Percentiles rank a stretch among this genome's conserved stretches.
These are phyloP conservation scores for Silvanus unidentatus DNA, from an alignment of 2,888 invertebrate genomes.

Conservation along the genomic window DNA sequence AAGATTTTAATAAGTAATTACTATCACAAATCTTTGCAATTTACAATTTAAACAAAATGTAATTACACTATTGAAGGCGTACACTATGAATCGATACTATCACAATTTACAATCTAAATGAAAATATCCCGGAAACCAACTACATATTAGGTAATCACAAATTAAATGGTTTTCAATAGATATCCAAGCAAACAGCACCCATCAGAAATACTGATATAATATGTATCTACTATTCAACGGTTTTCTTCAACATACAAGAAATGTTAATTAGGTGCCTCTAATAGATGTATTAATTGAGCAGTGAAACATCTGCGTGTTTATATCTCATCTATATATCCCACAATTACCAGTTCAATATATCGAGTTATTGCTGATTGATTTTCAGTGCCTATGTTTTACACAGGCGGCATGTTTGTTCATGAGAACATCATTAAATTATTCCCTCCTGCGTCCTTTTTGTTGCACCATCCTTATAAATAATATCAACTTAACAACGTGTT, in stretches of 20 bases:
- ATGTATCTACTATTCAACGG: too few relatives aligned
- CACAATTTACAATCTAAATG: too few relatives aligned
- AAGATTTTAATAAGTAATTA: too few relatives aligned
- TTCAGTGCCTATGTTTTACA: conserved; percentile 41
- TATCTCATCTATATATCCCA: conserved; percentile 22
- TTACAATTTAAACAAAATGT: too few relatives aligned
- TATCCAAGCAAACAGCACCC: too few relatives aligned
- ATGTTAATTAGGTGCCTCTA: conserved; percentile 6
- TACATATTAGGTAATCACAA: too few relatives aligned
- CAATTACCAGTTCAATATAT: conserved; percentile 20
- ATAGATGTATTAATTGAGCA: conserved; percentile 11
- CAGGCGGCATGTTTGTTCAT: conserved; percentile 42
- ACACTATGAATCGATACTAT: too few relatives aligned
- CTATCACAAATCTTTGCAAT: too few relatives aligned
- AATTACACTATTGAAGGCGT: too few relatives aligned
- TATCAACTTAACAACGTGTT: conserved; percentile 12
- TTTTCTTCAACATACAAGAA: conserved; percentile 1
- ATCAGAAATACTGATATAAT: too few relatives aligned
- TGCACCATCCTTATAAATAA: conserved; percentile 37
- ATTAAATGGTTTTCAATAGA: too few relatives aligned
- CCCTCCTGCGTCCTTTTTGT: conserved; percentile 40
- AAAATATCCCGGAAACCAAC: too few relatives aligned
- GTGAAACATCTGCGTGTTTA: conserved; percentile 29
- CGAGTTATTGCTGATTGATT: conserved; percentile 45
- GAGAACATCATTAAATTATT: conserved; percentile 44